Percentiles rank a stretch among this genome's conserved stretches.
Evolutionary conservation across 2,113 vertebrate species (phyloP).

Genomic region (Cyprinus carpio): DNA sequence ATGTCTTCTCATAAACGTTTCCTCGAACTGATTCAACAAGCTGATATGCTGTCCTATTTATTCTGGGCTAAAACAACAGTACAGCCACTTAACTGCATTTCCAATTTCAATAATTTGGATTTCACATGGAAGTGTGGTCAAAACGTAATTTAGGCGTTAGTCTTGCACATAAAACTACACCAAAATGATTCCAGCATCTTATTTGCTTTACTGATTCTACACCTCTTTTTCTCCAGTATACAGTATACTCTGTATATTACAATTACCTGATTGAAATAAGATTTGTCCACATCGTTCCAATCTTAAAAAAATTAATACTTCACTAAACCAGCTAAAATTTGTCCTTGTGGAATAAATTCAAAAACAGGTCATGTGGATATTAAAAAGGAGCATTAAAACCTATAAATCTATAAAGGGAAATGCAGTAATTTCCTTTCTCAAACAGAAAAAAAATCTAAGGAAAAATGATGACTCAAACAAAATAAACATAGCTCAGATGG

Average conservation of each 20-base stretch:
- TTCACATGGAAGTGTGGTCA: neutral
- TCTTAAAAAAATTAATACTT: too few relatives aligned
- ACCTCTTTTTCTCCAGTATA: neutral
- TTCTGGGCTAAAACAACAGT: neutral
- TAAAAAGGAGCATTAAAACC: neutral
- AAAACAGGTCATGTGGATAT: neutral
- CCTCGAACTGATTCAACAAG: neutral
- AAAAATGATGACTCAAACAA: neutral
- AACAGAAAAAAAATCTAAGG: neutral
- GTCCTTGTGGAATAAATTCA: neutral
- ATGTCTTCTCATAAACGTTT: neutral
- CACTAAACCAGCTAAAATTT: neutral
- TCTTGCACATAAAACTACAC: neutral
- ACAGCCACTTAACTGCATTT: neutral
- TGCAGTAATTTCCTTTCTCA: neutral
- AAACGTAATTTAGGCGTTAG: neutral
- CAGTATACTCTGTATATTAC: neutral
- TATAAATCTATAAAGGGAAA: neutral
- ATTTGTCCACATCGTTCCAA: neutral
- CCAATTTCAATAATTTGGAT: neutral
- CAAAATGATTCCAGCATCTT: neutral
- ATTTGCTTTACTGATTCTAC: too few relatives aligned
- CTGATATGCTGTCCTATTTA: neutral
- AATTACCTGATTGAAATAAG: constrained; percentile 5
- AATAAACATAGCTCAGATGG: too few relatives aligned